Conservation (phyloP, 1,140 invertebrate species). For the Pseudomyrmex flavicornis region DNA sequence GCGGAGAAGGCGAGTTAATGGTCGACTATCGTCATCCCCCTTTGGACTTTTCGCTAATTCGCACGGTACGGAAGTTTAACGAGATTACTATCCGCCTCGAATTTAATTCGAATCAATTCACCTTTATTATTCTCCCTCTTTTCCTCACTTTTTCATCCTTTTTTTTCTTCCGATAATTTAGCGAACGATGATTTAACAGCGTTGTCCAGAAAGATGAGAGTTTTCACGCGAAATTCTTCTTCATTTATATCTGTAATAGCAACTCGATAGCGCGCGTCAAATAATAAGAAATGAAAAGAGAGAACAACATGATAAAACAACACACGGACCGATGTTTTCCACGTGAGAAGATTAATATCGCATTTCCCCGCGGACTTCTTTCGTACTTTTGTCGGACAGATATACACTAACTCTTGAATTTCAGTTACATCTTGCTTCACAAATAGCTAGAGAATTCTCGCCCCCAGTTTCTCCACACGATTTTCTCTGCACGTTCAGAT, state of each 20-base stretch:
- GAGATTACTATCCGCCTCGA: slow-evolving; percentile 46
- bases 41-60: slow-evolving; percentile 63
- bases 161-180: slow-evolving; percentile 36
- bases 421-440: slow-evolving; percentile 59
- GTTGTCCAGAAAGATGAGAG: background rate
- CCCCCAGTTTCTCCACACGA: slow-evolving; percentile 21
- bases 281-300: background rate
- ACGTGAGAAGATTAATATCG: slow-evolving; percentile 40
- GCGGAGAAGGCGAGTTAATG: slow-evolving; percentile 38
- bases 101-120: slow-evolving; percentile 61
- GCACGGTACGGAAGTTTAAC: slow-evolving; percentile 50
- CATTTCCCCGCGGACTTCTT: slow-evolving; percentile 20
- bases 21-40: slow-evolving; percentile 44
- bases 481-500: slow-evolving; percentile 53
- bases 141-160: slow-evolving; percentile 13
- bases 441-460: slow-evolving; percentile 49
- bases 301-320: background rate
- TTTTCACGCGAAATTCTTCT: background rate
- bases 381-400: slow-evolving; percentile 15
- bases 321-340: background rate
- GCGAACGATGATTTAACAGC: slow-evolving; percentile 35
- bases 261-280: background rate
- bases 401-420: slow-evolving; percentile 49
- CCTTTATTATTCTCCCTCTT: slow-evolving; percentile 37
- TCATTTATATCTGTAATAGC: background rate